Base-by-base conservation (phyloP, 2,797 vertebrate species). In the Diplodus sargus region DNA sequence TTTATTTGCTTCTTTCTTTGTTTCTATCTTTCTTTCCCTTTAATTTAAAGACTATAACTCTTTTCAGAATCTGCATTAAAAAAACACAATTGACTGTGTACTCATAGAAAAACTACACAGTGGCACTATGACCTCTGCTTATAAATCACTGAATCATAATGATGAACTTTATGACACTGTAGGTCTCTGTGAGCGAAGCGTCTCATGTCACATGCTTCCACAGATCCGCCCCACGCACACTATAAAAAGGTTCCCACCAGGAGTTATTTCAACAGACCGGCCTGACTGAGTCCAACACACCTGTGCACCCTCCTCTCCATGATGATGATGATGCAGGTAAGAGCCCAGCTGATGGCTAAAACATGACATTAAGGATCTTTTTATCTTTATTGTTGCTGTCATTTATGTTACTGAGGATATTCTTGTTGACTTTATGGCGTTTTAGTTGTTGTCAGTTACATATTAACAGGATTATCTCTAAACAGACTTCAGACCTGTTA, bases 241-340 rank as follows among this genome's bases (percentile, higher is more conserved):
- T 47, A 14, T 73, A 58, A 71, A 81, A 65, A 86, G 30, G 5
- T 0, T 64, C 10, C 34, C 69, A 30, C 16, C 17, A 12, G 5
- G 43, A n/a, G 30, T 15, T 14, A 45, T 34, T 52, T 75, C 57
- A 76, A 2, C 54, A 30, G 42, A 56, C 23, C 9, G 30, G 59
- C 59, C 58, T 18, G 10, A 53, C 15, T 1, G 23, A 53, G 61
- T 48, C 4, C 49, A 49, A 18, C 65, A 20, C 18, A 49, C 42
- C 48, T 12, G 34, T 20, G 23, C 30, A 23, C 3, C 13, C 5
- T 68, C 53, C 20, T 62, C 71, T 58, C 5, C 18, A 13, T 17
- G 34, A 61, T 1, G 68, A 61, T 1, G 68, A 65, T 4, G 43
- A 54, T 65, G 39, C 64, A 85, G 78, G 84, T 83, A 70, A 72